Base-by-base conservation (phyloP, 2,888 invertebrate genomes). In the Spisula solida region DNA sequence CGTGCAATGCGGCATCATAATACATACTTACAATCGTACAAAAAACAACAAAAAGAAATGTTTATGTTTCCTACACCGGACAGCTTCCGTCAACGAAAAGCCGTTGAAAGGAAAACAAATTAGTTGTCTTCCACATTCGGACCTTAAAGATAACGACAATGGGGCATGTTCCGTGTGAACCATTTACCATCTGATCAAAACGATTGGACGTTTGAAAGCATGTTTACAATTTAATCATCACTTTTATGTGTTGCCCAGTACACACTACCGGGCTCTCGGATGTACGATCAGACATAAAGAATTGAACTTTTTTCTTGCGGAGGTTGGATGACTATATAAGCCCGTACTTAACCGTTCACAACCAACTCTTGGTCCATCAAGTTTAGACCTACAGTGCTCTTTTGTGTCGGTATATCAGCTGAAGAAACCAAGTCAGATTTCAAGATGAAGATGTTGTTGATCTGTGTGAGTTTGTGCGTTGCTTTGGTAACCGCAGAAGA, bases 181-280 rank as follows among this genome's bases (percentile, higher is more conserved):
- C 34, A 1, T 2, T 8, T 25, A 1, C 31, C 34, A 34, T 75
- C 75, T 34, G 75, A 75, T 75, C 34, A 34, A 70, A 75, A 75
- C 75, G 31, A 34, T 75, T 75, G 18, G 16, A 75, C 31, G 29
- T 75, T 75, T 75, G 31, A 31, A 75, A 18, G 75, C 75, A 34
- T 34, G 70, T 70, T 34, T 34, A 75, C 75, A 75, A 75, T 75
- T 75, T 34, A 75, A 31, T 75, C 75, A 75, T 31, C 75, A 75
- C 31, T 14, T 75, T 34, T 31, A 75, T 31, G 12, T 8, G 25
- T 31, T 31, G 75, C 75, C 75, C 31, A 10, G n/a, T 31, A 12
- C 1, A 12, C 31, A 29, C 25, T 75, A 31, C 75, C 75, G 75
- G 75, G 31, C 31, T 34, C 16, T 75, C 75, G 31, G 75, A 75